Evolutionary conservation across 1,140 invertebrate genomes (phyloP), one percentile per base, ranked within the genome.

Genomic region (Bombus pascuorum): DNA sequence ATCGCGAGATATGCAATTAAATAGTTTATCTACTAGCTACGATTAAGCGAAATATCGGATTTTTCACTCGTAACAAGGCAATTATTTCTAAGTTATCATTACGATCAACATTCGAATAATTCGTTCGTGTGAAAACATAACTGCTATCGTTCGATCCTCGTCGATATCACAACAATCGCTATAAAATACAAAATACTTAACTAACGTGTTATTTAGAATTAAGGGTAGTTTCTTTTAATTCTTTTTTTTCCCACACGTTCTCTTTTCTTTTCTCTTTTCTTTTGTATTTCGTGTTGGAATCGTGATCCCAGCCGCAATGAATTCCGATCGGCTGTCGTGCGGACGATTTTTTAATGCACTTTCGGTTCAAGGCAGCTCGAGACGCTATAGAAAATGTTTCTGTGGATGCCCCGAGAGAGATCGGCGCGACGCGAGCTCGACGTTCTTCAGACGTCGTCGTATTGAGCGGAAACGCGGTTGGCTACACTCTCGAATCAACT

Each of bases 351-450:
- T 93, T 93, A 95, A 95, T 95, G 94, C 94, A 95, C 94, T 94
- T 95, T 95, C 91, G 94, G 94, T 95, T 95, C 93, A 95, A 95
- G 94, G 94, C 94, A 95, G 94, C 92, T 94, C 93, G 93, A 94
- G 91, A 95, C 92, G 93, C 93, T 95, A 92, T 94, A 94, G 89
- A 94, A 94, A 94, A 94, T 89, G 66, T 81, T 77, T 79, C 15
- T 39, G 37, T 84, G 83, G 62, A 65, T 89, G 75, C 32, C 57
- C 53, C 65, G 34, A 81, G 70, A 74, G 53, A 83, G 25, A 62
- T 28, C 59, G 59, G 59, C 76, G 47, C 62, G 66, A 75, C 74
- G 66, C 83, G 65, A 87, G 42, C 83, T 89, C 59, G 68, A 70
- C 70, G 34, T 65, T 78, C 5, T 53, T 53, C 42, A 25, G 32